Percentiles rank a stretch among this genome's conserved stretches.
Conservation (phyloP, 1,140 invertebrate species). For the Nomia melanderi region DNA sequence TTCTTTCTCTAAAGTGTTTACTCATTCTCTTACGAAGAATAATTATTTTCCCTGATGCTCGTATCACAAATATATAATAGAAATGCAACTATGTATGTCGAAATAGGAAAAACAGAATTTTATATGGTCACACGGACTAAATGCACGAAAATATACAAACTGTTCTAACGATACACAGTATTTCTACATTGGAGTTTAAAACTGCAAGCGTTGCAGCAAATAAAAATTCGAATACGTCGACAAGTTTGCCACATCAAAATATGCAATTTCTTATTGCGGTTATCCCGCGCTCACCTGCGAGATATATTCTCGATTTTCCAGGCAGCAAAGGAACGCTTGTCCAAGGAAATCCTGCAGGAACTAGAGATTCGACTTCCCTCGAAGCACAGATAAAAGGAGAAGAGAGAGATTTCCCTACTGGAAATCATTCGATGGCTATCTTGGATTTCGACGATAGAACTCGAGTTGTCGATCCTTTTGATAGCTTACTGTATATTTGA, state of each 20-base stretch:
- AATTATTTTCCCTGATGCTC: too few relatives aligned
- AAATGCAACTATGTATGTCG: too few relatives aligned
- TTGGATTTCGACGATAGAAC: conserved; percentile 8
- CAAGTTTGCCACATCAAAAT: conserved; percentile 2
- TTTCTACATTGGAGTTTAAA: neutral
- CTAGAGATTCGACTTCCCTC: conserved; percentile 21
- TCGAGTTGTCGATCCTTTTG: neutral
- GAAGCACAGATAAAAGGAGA: conserved; percentile 20
- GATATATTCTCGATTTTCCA: conserved; percentile 38
- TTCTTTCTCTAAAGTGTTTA: too few relatives aligned
- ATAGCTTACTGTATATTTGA: conserved; percentile 15
- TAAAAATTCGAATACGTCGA: neutral
- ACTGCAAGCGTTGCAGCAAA: neutral
- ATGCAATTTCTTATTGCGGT: conserved; percentile 28
- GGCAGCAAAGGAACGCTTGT: conserved; percentile 29
- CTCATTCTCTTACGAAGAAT: too few relatives aligned
- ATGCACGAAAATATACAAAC: too few relatives aligned
- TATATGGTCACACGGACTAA: too few relatives aligned
- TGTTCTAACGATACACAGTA: too few relatives aligned
- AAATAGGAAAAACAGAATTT: too few relatives aligned
- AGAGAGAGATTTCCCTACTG: conserved; percentile 34
- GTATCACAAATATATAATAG: too few relatives aligned
- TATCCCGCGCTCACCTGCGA: neutral
- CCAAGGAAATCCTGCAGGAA: conserved; percentile 40
- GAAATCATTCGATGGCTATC: conserved; percentile 27